A percentile compares a stretch with the other conserved stretches of the same genome.
Evolutionary conservation across 2,888 invertebrate species (phyloP).

Genomic region (Agrochola lychnidis): DNA sequence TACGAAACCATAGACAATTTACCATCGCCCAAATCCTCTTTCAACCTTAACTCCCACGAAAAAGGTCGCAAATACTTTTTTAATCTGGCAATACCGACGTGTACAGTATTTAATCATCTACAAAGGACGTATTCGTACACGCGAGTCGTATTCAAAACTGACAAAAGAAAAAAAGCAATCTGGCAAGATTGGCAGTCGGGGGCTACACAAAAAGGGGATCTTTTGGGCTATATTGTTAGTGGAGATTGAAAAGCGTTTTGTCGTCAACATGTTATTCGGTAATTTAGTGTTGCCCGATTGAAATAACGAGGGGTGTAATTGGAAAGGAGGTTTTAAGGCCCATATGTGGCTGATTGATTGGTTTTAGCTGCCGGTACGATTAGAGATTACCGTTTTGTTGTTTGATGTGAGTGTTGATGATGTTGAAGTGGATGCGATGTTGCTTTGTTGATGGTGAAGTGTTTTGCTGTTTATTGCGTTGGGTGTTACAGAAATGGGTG

Average conservation of each 20-base stretch:
- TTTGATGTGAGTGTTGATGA: conserved; percentile 65
- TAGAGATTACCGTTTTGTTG: conserved; percentile 59
- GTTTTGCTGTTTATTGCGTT: conserved; percentile 11
- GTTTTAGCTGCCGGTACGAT: conserved; percentile 74
- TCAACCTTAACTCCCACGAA: conserved; percentile 67
- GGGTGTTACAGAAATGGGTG: conserved; percentile 18
- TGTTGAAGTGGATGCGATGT: conserved; percentile 37
- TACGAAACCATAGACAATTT: conserved; percentile 60
- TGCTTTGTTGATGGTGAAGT: conserved; percentile 31
- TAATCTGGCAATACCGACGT: conserved; percentile 70
- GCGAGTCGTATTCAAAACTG: conserved; percentile 88
- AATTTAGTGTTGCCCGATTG: conserved; percentile 88
- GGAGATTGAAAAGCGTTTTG: conserved; percentile 89
- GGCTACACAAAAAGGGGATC: conserved; percentile 72
- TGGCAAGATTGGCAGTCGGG: conserved; percentile 90
- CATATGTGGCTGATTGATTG: conserved; percentile 85
- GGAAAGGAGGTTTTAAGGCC: conserved; percentile 82
- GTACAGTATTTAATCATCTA: conserved; percentile 89
- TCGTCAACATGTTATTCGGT: conserved; percentile 90
- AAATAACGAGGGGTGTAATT: conserved; percentile 86
- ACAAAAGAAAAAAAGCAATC: conserved; percentile 91
- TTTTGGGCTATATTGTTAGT: conserved; percentile 83
- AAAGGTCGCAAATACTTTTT: conserved; percentile 71
- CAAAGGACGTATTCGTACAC: conserved; percentile 86
- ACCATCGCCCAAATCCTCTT: conserved; percentile 48